Conservation (phyloP, 1,140 invertebrate genomes). For the Temnothorax nylanderi region DNA sequence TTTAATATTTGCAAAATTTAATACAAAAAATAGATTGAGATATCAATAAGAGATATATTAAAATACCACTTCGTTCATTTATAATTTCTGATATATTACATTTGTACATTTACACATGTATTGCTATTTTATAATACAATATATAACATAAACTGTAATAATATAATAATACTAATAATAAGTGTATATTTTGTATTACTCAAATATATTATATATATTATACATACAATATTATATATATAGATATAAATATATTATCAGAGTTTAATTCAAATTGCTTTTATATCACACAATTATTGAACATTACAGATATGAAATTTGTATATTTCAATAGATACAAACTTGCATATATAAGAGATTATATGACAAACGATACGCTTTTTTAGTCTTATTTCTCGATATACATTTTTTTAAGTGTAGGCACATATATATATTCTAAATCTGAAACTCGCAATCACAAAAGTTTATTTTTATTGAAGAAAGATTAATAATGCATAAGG, state of each 20-base stretch:
- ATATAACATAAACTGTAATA: slow-evolving; percentile 30
- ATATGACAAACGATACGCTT: slow-evolving; percentile 15
- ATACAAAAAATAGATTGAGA: slow-evolving; percentile 32
- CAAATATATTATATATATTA: slow-evolving; percentile 46
- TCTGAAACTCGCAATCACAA: slow-evolving; percentile 26
- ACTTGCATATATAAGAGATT: slow-evolving; percentile 5
- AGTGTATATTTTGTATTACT: slow-evolving; percentile 50
- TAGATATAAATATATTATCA: slow-evolving; percentile 51
- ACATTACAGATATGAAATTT: slow-evolving; percentile 20
- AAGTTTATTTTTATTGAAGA: slow-evolving; percentile 18
- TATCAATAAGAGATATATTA: slow-evolving; percentile 11
- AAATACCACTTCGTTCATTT: slow-evolving; percentile 21
- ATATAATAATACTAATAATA: slow-evolving; percentile 39
- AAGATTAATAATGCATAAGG: slow-evolving; percentile 7
- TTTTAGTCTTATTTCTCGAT: slow-evolving; percentile 52
- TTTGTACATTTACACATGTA: slow-evolving; percentile 45
- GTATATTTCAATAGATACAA: slow-evolving; percentile 36
- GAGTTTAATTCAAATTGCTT: slow-evolving; percentile 31
- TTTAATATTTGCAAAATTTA: slow-evolving; percentile 41
- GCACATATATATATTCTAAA: slow-evolving; percentile 24
- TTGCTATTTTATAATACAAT: slow-evolving; percentile 38
- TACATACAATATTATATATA: slow-evolving; percentile 38
- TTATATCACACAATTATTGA: slow-evolving; percentile 34
- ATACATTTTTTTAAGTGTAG: slow-evolving; percentile 32
- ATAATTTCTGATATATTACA: slow-evolving; percentile 36